These are phyloP conservation scores for Takifugu flavidus DNA, from an alignment of 2,113 vertebrate genomes.

Conservation along the genomic window DNA sequence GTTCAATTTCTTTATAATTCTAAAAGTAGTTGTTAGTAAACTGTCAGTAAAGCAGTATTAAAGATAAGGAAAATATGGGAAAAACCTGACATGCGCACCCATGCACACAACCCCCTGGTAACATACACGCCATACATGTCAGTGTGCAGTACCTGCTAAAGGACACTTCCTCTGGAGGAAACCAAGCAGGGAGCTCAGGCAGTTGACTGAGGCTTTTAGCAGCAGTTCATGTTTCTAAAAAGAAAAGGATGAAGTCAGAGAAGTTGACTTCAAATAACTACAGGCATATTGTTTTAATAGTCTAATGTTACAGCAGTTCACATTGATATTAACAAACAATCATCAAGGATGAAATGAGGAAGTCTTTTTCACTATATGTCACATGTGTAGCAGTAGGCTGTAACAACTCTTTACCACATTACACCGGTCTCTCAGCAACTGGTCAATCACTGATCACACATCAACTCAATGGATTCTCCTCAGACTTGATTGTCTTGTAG, in stretches of 20 bases:
- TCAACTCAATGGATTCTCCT: no score
- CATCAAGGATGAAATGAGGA: no score
- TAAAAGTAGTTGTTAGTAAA: background rate
- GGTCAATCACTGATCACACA: no score
- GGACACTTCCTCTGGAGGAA: slow-evolving; percentile 80
- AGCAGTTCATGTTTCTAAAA: slow-evolving; percentile 84
- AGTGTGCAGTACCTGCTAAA: slow-evolving; percentile 72
- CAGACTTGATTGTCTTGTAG: no score
- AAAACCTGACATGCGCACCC: background rate
- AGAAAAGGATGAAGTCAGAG: background rate
- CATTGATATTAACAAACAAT: no score
- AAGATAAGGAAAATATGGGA: background rate
- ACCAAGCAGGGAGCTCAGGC: slow-evolving; percentile 82
- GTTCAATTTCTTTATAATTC: slow-evolving; percentile 1
- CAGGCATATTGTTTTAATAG: slow-evolving; percentile 5
- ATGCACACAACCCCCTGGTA: background rate
- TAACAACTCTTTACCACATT: no score
- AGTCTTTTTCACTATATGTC: no score
- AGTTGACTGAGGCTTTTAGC: slow-evolving; percentile 80
- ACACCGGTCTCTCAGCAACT: no score
- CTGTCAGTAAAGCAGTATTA: background rate
- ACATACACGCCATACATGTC: background rate
- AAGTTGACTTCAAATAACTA: slow-evolving; percentile 8
- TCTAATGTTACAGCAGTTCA: no score
- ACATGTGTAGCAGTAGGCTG: no score